Base-by-base conservation (phyloP, 1,140 invertebrate genomes). In the Drosophila tristis region DNA sequence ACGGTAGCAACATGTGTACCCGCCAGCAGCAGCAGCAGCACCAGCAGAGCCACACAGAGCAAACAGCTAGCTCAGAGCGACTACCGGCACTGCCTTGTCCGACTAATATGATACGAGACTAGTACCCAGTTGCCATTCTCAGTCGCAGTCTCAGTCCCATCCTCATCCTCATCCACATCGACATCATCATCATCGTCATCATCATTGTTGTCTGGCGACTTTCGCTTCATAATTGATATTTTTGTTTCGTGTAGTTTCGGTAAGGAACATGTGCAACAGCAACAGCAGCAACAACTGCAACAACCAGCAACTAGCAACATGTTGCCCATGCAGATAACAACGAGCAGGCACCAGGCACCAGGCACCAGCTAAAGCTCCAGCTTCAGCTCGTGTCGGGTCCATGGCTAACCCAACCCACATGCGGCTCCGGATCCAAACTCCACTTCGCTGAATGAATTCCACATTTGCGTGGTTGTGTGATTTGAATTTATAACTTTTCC, bases 181-280 rank as follows among this genome's bases (percentile, higher is more conserved):
- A 54, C n/a, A n/a, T 57, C 15, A 9, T 58, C 5, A 29, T 74
- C 20, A 20, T 59, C 48, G 4, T 60, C n/a, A n/a, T 57, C 15
- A 9, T 58, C 5, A 29, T 74, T 45, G 64, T 76, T 13, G 73
- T 66, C 71, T 68, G 73, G 74, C 74, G 74, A 77, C 82, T 87
- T 87, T 89, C 72, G 84, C 79, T 72, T 87, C 84, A 87, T 87
- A 87, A 87, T 87, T 87, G 84, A 87, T 87, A 87, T 87, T 87
- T 87, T 89, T 86, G 82, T 86, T 87, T 85, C 63, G 63, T 77
- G 72, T 74, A 39, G 35, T 73, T 71, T 31, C 48, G 75, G 51
- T 3, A 58, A 48, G 42, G 51, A 62, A 71, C 74, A 63, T 61
- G 74, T 73, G 67, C 75, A 67, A 60, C 71, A 60, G 47, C 56